Percentiles rank a stretch among this genome's conserved stretches.
Evolutionary conservation across 2,888 invertebrate genomes (phyloP).

Genomic region (Pollenia griseotomentosa): DNA sequence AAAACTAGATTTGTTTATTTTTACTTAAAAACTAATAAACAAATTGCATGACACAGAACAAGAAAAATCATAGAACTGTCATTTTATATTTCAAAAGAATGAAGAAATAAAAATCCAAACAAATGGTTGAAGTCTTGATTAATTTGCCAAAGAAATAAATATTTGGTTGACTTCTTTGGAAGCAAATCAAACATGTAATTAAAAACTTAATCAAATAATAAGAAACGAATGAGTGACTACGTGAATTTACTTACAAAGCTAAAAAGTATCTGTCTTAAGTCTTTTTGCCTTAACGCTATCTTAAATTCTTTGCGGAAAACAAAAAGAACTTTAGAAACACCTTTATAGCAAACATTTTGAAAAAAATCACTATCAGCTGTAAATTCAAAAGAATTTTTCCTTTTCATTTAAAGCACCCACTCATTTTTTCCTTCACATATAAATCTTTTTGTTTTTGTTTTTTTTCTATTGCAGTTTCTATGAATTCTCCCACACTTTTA

Average conservation of each 20-base stretch:
- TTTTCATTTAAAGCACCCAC: slow-evolving; percentile 31
- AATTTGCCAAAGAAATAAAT: slow-evolving; percentile 32
- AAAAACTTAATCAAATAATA: slow-evolving; percentile 46
- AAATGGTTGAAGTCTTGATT: slow-evolving; percentile 47
- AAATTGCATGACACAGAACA: not conserved
- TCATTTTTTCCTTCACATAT: slow-evolving; percentile 59
- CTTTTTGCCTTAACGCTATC: slow-evolving; percentile 15
- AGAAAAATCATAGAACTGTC: slow-evolving; percentile 8
- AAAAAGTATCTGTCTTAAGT: slow-evolving; percentile 6
- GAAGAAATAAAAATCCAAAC: not conserved
- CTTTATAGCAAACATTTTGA: not conserved
- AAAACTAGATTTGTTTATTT: not conserved
- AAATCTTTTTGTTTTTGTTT: slow-evolving; percentile 26
- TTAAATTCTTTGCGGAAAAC: not conserved
- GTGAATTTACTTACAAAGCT: not conserved
- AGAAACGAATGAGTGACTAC: not conserved
- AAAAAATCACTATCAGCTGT: slow-evolving; percentile 6
- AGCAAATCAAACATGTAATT: slow-evolving; percentile 33
- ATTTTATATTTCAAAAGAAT: not conserved
- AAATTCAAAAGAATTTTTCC: slow-evolving; percentile 43
- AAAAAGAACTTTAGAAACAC: not conserved
- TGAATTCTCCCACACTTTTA: slow-evolving; percentile 70
- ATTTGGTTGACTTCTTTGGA: slow-evolving; percentile 27
- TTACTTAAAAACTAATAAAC: not conserved
- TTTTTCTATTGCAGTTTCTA: slow-evolving; percentile 35